Percentiles rank a stretch among this genome's conserved stretches.
phyloP scores from a whole-genome alignment of 2,888 invertebrate species.

The Hirtodrosophila trivittata region DNA sequence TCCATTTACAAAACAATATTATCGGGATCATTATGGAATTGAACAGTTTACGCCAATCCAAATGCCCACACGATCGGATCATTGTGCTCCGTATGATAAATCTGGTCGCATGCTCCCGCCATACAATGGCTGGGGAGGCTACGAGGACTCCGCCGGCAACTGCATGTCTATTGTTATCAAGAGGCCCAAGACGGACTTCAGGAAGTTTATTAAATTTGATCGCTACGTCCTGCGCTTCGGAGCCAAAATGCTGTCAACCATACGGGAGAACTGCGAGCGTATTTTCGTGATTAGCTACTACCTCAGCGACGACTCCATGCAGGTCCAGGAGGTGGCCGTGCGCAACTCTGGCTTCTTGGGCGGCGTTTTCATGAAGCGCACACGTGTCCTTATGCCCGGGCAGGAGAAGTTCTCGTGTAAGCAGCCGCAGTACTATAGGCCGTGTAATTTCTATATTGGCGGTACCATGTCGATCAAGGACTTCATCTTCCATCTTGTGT shows the following conservation, averaged over 20 bases:
- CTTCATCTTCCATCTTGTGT: slow-evolving; percentile 90
- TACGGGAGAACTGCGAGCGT: slow-evolving; percentile 87
- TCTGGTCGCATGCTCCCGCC: slow-evolving; percentile 87
- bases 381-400: slow-evolving; percentile 89
- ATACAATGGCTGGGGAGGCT: slow-evolving; percentile 95
- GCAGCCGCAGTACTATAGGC: slow-evolving; percentile 90
- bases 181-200: slow-evolving; percentile 89
- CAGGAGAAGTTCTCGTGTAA: slow-evolving; percentile 89
- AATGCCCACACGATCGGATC: slow-evolving; percentile 69
- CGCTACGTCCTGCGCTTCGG: slow-evolving; percentile 91
- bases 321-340: slow-evolving; percentile 90
- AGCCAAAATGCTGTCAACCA: slow-evolving; percentile 90
- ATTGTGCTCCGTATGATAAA: slow-evolving; percentile 55
- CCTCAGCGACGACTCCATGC: slow-evolving; percentile 92
- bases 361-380: slow-evolving; percentile 88
- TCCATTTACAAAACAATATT: slow-evolving; percentile 93
- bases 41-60: slow-evolving; percentile 80
- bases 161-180: slow-evolving; percentile 92
- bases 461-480: slow-evolving; percentile 90
- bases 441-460: slow-evolving; percentile 93
- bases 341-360: slow-evolving; percentile 88
- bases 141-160: slow-evolving; percentile 95
- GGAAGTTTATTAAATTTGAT: slow-evolving; percentile 92
- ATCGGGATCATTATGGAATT: slow-evolving; percentile 85
- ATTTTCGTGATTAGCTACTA: slow-evolving; percentile 93